Evolutionary conservation across 2,888 invertebrate genomes (phyloP).

Genomic region (Physocephala rufipes): DNA sequence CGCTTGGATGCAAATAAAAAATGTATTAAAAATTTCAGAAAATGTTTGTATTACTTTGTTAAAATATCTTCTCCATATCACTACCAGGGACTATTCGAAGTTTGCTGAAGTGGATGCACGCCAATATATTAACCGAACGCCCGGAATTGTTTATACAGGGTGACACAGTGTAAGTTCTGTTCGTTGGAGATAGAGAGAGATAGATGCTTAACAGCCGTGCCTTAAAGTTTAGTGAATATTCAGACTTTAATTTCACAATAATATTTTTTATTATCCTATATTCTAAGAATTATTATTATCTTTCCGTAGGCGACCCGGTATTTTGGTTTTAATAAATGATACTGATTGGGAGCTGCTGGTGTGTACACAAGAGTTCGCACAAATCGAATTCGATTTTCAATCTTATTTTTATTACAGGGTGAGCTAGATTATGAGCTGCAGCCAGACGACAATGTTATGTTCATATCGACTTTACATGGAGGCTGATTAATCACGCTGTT

Average conservation of each 20-base stretch:
- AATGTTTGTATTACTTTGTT: no score
- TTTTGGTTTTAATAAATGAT: constrained; percentile 93
- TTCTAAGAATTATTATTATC: not conserved
- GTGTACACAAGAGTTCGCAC: constrained; percentile 54
- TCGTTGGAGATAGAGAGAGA: no score
- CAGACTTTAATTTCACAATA: no score
- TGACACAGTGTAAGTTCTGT: constrained; percentile 61
- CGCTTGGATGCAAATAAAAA: constrained; percentile 71
- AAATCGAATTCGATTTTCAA: not conserved
- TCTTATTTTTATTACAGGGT: constrained; percentile 64
- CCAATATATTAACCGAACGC: constrained; percentile 83
- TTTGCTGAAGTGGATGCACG: constrained; percentile 84
- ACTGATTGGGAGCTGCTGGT: constrained; percentile 91
- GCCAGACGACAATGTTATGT: constrained; percentile 76
- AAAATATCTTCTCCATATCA: not conserved
- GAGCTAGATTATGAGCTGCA: constrained; percentile 77
- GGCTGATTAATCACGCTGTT: constrained; percentile 68
- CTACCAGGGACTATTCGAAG: constrained; percentile 74
- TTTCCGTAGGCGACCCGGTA: constrained; percentile 78
- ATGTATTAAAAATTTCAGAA: constrained; percentile 61
- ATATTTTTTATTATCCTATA: no score
- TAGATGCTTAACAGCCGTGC: no score
- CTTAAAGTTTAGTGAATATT: no score
- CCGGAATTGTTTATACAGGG: constrained; percentile 75
- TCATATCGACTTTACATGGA: constrained; percentile 86